phyloP scores from a whole-genome alignment of 2,797 vertebrate species.

The Sus cebifrons region DNA sequence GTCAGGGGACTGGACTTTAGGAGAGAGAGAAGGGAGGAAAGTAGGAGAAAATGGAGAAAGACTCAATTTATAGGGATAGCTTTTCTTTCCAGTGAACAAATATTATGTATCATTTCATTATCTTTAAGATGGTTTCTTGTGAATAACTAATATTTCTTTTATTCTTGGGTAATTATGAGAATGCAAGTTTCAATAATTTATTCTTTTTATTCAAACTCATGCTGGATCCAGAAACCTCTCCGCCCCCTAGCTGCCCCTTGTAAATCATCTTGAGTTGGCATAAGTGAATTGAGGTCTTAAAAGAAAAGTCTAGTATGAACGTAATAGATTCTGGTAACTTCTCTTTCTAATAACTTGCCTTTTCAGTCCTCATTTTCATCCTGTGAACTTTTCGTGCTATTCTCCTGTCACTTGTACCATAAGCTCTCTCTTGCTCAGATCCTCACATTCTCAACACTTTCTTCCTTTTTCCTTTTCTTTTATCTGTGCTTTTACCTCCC shows the following conservation, averaged over 20 bases:
- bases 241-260: background rate
- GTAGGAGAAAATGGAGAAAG: background rate
- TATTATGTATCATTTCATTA: background rate
- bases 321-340: background rate
- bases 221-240: background rate
- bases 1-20: background rate
- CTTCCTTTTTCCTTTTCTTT: background rate
- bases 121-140: background rate
- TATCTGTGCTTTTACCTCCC: background rate
- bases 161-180: slow-evolving; percentile 14
- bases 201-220: slow-evolving; percentile 32
- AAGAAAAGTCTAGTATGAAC: background rate
- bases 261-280: background rate
- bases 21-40: background rate
- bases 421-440: background rate
- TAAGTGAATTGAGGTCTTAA: background rate
- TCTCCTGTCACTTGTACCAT: background rate
- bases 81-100: background rate
- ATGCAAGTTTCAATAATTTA: background rate
- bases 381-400: background rate
- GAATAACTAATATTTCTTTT: background rate
- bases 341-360: background rate
- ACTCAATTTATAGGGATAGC: background rate
- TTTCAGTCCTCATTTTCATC: background rate
- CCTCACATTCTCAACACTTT: background rate